Percentiles rank a stretch among this genome's conserved stretches.
Conservation (phyloP, 2,113 vertebrate species). For the Albula glossodonta region DNA sequence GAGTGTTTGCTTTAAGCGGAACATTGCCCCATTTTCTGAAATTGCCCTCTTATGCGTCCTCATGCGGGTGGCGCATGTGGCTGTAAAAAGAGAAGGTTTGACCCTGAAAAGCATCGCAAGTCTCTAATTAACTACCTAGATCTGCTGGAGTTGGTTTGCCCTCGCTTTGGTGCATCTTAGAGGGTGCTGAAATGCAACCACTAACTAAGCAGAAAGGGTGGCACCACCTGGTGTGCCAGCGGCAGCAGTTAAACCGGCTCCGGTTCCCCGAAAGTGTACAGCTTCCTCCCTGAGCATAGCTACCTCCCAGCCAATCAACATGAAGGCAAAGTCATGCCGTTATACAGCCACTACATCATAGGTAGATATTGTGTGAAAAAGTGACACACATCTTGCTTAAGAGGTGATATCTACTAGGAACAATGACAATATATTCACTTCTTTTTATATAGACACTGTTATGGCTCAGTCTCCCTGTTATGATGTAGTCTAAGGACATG, state of each 20-base stretch:
- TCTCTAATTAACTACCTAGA: conserved; percentile 27
- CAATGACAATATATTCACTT: no score
- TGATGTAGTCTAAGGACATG: no score
- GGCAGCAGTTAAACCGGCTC: neutral
- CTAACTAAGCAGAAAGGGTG: neutral
- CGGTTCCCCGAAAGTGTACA: neutral
- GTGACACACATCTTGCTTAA: no score
- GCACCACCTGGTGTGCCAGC: conserved; percentile 10
- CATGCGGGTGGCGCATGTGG: conserved; percentile 17
- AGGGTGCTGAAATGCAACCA: neutral
- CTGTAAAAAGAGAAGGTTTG: conserved; percentile 7
- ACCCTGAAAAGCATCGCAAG: conserved; percentile 7
- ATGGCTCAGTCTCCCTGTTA: no score
- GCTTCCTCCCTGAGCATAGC: neutral
- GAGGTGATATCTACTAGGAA: no score
- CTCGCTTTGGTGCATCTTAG: neutral
- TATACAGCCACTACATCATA: no score
- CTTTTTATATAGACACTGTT: no score
- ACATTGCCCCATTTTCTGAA: conserved; percentile 25
- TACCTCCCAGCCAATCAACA: neutral
- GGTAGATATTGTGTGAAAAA: no score
- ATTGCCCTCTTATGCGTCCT: conserved; percentile 18
- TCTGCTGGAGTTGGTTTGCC: neutral
- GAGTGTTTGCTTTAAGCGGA: neutral
- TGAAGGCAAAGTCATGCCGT: neutral